A percentile compares a stretch with the other conserved stretches of the same genome.
Conservation (phyloP, 2,113 vertebrate species). For the Thalassoma bifasciatum region DNA sequence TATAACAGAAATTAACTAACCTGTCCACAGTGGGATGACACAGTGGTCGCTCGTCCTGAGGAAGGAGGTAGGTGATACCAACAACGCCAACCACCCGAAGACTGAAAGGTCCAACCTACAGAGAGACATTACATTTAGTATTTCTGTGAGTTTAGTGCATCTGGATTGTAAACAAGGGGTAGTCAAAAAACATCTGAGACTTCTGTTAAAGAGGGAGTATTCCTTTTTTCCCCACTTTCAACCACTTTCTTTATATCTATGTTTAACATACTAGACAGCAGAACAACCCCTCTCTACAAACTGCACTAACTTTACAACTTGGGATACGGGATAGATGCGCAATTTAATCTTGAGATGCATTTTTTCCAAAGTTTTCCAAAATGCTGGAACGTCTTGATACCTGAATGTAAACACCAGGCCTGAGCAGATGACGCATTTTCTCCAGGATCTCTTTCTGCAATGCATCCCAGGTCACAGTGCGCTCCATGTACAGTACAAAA, state of each 20-base stretch:
- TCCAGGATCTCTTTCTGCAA: constrained; percentile 98
- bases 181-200: neutral
- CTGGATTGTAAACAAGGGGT: neutral
- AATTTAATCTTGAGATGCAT: too few species aligned
- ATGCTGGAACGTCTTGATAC: constrained; percentile 71
- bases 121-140: neutral
- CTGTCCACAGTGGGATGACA: constrained; percentile 96
- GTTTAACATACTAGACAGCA: neutral
- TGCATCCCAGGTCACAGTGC: constrained; percentile 94
- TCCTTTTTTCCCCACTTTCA: too few species aligned
- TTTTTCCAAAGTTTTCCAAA: too few species aligned
- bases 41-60: constrained; percentile 95
- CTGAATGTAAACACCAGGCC: constrained; percentile 94
- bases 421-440: constrained; percentile 97
- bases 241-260: neutral
- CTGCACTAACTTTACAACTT: too few species aligned
- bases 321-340: too few species aligned
- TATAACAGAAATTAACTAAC: constrained; percentile 74
- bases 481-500: constrained; percentile 95
- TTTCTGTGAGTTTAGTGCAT: neutral
- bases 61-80: constrained; percentile 97
- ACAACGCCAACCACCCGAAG: constrained; percentile 96
- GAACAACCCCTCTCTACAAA: too few species aligned
- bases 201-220: neutral
- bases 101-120: constrained; percentile 94